phyloP scores from a whole-genome alignment of 2,797 vertebrate genomes.

The Chanos chanos region DNA sequence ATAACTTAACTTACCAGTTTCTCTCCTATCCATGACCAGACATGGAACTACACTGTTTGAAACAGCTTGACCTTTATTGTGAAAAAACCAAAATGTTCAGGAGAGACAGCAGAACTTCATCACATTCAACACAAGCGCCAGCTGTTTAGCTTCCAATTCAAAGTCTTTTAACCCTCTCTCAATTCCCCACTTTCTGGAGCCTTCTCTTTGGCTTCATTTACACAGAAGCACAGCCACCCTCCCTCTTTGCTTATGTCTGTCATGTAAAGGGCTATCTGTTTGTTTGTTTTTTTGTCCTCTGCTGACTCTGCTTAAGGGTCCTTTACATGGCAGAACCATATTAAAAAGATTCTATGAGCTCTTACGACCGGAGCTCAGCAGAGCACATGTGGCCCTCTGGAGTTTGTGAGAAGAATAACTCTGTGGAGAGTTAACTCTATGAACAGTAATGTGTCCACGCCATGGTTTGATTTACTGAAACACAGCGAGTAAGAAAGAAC shows the following conservation, averaged over 20 bases:
- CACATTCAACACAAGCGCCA: too few species aligned
- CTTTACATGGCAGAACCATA: conserved; percentile 44
- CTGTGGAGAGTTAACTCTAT: too few species aligned
- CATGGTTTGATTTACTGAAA: too few species aligned
- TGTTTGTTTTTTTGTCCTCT: conserved; percentile 32
- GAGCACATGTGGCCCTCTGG: conserved; percentile 25
- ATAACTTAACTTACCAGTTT: too few species aligned
- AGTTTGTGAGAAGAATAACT: conserved; percentile 5
- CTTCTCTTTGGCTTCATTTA: conserved; percentile 47
- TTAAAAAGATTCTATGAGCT: too few species aligned
- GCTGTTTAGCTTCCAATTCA: too few species aligned
- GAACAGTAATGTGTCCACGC: too few species aligned
- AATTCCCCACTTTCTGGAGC: conserved; percentile 42
- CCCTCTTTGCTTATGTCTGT: conserved; percentile 26
- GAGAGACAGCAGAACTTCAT: too few species aligned
- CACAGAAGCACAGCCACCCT: conserved; percentile 32
- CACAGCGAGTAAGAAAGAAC: conserved; percentile 25
- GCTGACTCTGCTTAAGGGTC: conserved; percentile 45
- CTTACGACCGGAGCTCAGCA: conserved; percentile 17
- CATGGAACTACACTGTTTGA: too few species aligned
- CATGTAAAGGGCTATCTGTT: neutral
- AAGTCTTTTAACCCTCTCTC: neutral
- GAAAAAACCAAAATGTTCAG: too few species aligned
- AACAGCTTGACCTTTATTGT: too few species aligned
- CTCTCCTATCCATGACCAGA: too few species aligned